Percentiles rank a stretch among this genome's conserved stretches.
phyloP scores from a whole-genome alignment of 2,113 vertebrate genomes.

The Dromaius novaehollandiae region DNA sequence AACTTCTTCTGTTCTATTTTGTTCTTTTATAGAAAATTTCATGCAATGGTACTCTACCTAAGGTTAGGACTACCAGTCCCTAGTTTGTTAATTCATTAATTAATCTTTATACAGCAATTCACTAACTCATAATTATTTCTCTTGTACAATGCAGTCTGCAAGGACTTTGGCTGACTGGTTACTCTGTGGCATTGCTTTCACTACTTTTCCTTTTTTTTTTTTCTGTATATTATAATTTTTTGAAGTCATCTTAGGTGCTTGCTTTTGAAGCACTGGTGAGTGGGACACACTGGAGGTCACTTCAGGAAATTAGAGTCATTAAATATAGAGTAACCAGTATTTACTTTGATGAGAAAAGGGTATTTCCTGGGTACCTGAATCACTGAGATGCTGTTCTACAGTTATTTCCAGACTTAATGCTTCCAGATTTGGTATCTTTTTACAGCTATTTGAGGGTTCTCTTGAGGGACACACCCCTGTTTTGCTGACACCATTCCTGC shows the following conservation, averaged over 20 bases:
- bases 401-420: not conserved
- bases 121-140: not conserved
- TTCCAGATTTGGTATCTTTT: not conserved
- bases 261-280: not conserved
- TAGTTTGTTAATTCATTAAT: not conserved
- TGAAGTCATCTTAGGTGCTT: not conserved
- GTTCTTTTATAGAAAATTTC: not conserved
- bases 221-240: not conserved
- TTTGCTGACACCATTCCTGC: not conserved
- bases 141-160: not conserved
- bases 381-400: not conserved
- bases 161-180: not conserved
- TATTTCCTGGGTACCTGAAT: not conserved
- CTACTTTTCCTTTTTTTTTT: not conserved
- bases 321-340: not conserved
- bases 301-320: not conserved
- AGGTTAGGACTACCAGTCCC: not conserved
- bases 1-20: not conserved
- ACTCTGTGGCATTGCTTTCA: not conserved
- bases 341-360: not conserved
- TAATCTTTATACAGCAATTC: not conserved
- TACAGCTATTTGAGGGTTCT: not conserved
- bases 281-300: accelerated
- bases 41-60: no score
- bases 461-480: not conserved